phyloP scores from a whole-genome alignment of 2,888 invertebrate genomes.

The Heliconius erato region DNA sequence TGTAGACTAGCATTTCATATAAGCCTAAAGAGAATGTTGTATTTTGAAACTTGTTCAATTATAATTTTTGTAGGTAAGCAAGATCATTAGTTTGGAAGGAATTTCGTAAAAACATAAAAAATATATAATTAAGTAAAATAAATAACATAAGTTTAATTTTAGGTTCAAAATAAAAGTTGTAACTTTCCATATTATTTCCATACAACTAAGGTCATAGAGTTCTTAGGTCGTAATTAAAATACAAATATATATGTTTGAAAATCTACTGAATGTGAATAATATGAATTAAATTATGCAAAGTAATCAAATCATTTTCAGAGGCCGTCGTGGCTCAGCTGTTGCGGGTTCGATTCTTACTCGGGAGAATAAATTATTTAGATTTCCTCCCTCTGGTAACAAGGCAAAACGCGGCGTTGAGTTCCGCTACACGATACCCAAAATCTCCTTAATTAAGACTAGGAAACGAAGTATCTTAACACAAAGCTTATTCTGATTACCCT shows the following conservation, averaged over 20 bases:
- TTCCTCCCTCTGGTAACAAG: too few species aligned
- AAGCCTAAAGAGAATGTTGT: conserved; percentile 1
- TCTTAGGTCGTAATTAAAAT: conserved; percentile 7
- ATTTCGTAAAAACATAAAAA: not conserved
- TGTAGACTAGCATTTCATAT: not conserved
- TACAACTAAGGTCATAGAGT: not conserved
- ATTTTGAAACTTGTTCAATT: not conserved
- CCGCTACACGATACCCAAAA: too few species aligned
- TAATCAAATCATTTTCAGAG: too few species aligned
- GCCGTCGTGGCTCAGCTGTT: too few species aligned
- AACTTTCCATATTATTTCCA: not conserved
- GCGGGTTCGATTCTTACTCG: too few species aligned
- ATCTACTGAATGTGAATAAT: not conserved
- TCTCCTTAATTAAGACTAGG: not conserved
- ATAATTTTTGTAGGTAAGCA: not conserved
- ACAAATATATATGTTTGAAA: not conserved
- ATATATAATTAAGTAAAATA: not conserved
- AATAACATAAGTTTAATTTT: not conserved
- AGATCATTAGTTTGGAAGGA: not conserved
- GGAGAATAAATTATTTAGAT: too few species aligned
- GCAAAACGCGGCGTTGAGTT: too few species aligned
- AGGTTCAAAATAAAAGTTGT: not conserved
- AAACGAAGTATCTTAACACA: not conserved
- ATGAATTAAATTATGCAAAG: not conserved
- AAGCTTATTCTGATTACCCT: not conserved